These are phyloP conservation scores for Crocallis elinguaria DNA, from an alignment of 2,888 invertebrate genomes.

Conservation along the genomic window DNA sequence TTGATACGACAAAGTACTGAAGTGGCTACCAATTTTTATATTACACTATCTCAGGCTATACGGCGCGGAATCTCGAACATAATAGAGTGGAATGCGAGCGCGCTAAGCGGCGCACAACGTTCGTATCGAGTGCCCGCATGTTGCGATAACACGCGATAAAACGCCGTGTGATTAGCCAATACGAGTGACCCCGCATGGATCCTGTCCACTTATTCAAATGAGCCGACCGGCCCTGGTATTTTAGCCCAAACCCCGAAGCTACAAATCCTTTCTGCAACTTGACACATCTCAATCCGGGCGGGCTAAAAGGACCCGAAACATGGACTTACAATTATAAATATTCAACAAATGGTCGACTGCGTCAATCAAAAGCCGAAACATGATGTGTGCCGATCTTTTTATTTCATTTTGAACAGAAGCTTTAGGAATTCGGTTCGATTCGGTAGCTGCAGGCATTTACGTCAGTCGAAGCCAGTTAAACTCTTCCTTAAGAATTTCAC, in stretches of 20 bases:
- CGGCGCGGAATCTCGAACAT: slow-evolving; percentile 72
- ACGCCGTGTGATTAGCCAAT: slow-evolving; percentile 75
- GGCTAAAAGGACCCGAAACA: background rate
- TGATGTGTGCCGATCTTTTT: background rate
- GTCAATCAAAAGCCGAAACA: background rate
- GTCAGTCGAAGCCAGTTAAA: slow-evolving; percentile 2
- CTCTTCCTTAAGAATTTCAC: slow-evolving; percentile 22
- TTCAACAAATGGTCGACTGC: slow-evolving; percentile 1
- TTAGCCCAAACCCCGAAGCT: slow-evolving; percentile 25
- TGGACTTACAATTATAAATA: background rate
- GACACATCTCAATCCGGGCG: slow-evolving; percentile 1
- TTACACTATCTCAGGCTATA: slow-evolving; percentile 34
- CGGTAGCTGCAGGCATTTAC: slow-evolving; percentile 9
- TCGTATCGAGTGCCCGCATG: slow-evolving; percentile 43
- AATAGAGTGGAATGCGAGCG: slow-evolving; percentile 76
- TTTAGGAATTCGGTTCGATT: slow-evolving; percentile 9
- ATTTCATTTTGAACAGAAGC: background rate
- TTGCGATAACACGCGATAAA: slow-evolving; percentile 78
- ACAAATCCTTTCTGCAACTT: slow-evolving; percentile 8
- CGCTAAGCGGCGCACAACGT: slow-evolving; percentile 32
- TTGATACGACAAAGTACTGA: slow-evolving; percentile 15
- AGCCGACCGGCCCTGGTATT: slow-evolving; percentile 35
- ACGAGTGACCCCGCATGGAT: slow-evolving; percentile 65
- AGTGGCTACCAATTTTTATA: slow-evolving; percentile 14
- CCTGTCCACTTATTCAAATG: slow-evolving; percentile 47